phyloP scores from a whole-genome alignment of 2,797 vertebrate genomes.

The Pangasius larnaudii region DNA sequence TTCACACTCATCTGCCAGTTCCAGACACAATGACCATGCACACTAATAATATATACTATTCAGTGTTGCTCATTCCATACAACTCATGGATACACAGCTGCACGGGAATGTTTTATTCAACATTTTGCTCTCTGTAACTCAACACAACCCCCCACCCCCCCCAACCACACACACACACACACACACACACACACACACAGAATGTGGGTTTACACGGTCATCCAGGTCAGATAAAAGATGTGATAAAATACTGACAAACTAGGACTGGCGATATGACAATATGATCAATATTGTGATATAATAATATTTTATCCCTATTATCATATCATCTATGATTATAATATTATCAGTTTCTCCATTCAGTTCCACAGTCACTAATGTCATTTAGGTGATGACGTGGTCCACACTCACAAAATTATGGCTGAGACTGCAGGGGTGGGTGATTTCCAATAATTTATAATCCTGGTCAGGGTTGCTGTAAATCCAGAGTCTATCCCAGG shows the following conservation, averaged over 20 bases:
- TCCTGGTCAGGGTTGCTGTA: not conserved
- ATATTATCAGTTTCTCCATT: not conserved
- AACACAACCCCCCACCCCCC: no score
- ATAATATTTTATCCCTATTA: not conserved
- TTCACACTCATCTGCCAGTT: not conserved
- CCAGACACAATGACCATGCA: constrained; percentile 35
- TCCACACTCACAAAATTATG: not conserved
- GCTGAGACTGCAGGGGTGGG: not conserved
- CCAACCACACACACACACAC: not conserved
- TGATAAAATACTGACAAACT: not conserved
- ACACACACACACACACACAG: not conserved
- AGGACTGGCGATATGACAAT: not conserved
- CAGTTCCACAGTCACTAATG: not conserved
- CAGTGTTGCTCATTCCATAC: not conserved
- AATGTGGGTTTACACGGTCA: not conserved
- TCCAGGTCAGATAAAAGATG: not conserved
- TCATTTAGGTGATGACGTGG: not conserved
- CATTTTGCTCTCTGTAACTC: not conserved
- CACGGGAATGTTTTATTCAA: not conserved
- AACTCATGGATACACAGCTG: not conserved
- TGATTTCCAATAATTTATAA: not conserved
- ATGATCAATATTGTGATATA: not conserved
- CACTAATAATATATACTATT: constrained; percentile 9
- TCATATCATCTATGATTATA: not conserved
- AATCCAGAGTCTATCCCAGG: not conserved